phyloP scores from a whole-genome alignment of 2,113 vertebrate genomes.

The Rhadina sibilatrix region DNA sequence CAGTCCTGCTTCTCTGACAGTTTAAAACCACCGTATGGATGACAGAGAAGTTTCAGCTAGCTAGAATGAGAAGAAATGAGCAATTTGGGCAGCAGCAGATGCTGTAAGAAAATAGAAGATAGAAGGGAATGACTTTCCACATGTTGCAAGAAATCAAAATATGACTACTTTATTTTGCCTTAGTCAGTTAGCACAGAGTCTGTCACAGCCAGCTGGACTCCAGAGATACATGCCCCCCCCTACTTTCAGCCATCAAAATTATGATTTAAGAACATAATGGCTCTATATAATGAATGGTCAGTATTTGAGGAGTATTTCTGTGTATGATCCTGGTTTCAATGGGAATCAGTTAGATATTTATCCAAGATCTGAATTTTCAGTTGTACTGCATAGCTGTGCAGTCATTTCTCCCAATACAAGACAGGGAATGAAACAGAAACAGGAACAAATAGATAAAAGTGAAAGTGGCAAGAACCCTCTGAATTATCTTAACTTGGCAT shows the following conservation, averaged over 20 bases:
- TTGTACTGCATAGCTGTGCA: neutral
- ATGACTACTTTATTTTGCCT: neutral
- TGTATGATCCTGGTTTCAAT: neutral
- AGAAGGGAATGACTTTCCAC: neutral
- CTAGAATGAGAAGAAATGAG: neutral
- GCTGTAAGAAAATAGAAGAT: neutral
- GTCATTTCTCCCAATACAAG: neutral
- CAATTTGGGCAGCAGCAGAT: neutral
- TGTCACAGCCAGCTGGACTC: neutral
- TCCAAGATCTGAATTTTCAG: neutral
- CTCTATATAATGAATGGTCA: neutral
- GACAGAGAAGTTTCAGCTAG: neutral
- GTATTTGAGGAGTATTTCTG: neutral
- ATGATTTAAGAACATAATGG: neutral
- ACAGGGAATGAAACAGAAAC: neutral
- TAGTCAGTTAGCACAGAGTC: neutral
- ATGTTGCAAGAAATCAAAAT: neutral
- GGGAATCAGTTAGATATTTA: neutral
- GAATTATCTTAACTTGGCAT: neutral
- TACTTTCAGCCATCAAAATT: neutral
- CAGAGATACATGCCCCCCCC: neutral
- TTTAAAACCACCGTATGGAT: neutral
- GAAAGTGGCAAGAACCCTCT: neutral
- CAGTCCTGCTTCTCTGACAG: neutral
- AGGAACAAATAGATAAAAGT: neutral